Evolutionary conservation across 2,888 invertebrate genomes (phyloP).

Genomic region (Polydrusus pterygomalis): DNA sequence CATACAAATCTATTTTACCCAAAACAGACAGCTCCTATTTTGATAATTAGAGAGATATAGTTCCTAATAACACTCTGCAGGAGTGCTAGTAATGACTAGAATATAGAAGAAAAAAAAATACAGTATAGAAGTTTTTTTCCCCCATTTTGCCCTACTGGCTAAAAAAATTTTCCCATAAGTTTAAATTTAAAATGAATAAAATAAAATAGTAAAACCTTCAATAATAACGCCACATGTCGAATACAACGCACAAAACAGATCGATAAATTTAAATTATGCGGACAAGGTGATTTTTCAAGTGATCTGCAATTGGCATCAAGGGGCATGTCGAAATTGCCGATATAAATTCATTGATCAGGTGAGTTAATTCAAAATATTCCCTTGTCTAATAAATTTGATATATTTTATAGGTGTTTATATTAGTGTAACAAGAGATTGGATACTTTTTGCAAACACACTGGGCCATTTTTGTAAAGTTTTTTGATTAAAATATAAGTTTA

Average conservation of each 20-base stretch:
- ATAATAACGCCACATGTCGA: slow-evolving; percentile 22
- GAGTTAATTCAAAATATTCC: neutral
- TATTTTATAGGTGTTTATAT: neutral
- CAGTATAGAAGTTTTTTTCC: too few relatives aligned
- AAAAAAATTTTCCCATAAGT: neutral
- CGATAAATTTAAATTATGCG: slow-evolving; percentile 18
- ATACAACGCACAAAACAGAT: slow-evolving; percentile 11
- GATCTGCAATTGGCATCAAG: slow-evolving; percentile 28
- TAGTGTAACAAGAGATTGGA: neutral
- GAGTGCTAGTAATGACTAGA: too few relatives aligned
- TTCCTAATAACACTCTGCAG: too few relatives aligned
- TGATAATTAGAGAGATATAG: too few relatives aligned
- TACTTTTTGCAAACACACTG: too few relatives aligned
- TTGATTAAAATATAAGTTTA: too few relatives aligned
- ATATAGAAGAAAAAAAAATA: too few relatives aligned
- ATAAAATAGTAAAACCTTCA: slow-evolving; percentile 24
- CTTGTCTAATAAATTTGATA: slow-evolving; percentile 13
- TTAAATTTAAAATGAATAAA: neutral
- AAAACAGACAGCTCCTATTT: too few relatives aligned
- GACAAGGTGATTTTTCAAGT: slow-evolving; percentile 33
- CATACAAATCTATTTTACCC: too few relatives aligned
- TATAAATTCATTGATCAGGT: slow-evolving; percentile 5
- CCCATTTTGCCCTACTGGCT: too few relatives aligned
- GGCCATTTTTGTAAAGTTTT: too few relatives aligned
- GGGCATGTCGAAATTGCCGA: neutral